Base-by-base conservation (phyloP, 1,140 invertebrate species). In the Sycobia sp. region DNA sequence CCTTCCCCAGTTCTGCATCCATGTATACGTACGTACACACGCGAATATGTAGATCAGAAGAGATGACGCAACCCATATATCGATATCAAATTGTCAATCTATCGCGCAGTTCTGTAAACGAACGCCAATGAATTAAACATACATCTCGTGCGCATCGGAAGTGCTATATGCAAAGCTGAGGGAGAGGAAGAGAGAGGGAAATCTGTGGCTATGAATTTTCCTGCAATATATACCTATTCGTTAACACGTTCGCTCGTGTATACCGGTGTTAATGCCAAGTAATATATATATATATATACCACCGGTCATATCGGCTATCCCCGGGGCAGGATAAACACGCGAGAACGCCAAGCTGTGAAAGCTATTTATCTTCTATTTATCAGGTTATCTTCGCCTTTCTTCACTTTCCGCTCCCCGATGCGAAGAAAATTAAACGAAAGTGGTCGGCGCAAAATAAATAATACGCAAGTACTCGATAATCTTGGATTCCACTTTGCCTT, bases 351-450 rank as follows among this genome's bases (percentile, higher is more conserved):
- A 39, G n/a, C 38, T 32, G 10, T 10, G 27, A 23, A 14, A 34
- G 46, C 51, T 41, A 29, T 54, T 54, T 25, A 29, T 54, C 51
- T 54, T 41, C 36, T 27, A 23, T 54, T 54, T 39, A 41, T 39
- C 36, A 23, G 13, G 36, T 25, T 54, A 16, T 41, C 23, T 54
- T 18, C 22, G 9, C 1, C 41, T 41, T 51, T 36, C 32, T 51
- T 18, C 16, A 22, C 18, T 16, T 27, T 36, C 3, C 14, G 32
- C 46, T 14, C 13, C 13, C 36, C n/a, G 25, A n/a, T 18, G n/a
- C 14, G 27, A 32, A 16, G 25, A 32, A 49, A 49, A 46, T 46
- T 23, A 46, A 22, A 27, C 22, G 22, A 22, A 46, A 46, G 44
- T 22, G 32, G 5, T 34, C 11, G 5, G 32, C 11, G 32, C 32